Percentiles rank a stretch among this genome's conserved stretches.
Evolutionary conservation across 2,113 vertebrate genomes (phyloP).

Genomic region (Neodontobutis hainanensis): DNA sequence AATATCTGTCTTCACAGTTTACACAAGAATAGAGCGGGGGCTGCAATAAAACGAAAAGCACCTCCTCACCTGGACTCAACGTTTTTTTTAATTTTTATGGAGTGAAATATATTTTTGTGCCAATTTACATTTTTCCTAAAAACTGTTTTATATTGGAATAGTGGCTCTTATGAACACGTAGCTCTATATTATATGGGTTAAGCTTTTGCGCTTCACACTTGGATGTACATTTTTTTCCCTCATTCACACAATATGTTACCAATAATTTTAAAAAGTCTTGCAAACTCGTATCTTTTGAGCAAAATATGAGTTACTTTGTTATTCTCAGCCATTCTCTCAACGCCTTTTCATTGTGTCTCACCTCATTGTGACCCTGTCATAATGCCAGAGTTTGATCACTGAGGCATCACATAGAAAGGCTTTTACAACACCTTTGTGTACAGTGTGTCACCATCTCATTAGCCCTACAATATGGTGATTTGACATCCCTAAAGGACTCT

Average conservation of each 20-base stretch:
- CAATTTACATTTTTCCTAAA: too few relatives aligned
- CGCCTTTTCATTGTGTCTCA: constrained; percentile 38
- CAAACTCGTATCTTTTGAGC: background rate
- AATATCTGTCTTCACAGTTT: too few relatives aligned
- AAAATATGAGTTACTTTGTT: background rate
- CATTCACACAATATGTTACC: too few relatives aligned
- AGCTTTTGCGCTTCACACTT: background rate
- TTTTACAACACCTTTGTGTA: constrained; percentile 67
- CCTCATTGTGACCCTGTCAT: constrained; percentile 58
- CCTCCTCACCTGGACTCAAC: background rate
- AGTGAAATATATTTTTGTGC: background rate
- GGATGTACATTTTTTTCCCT: too few relatives aligned
- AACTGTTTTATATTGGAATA: too few relatives aligned
- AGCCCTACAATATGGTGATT: constrained; percentile 67
- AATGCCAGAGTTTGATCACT: constrained; percentile 46
- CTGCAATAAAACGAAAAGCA: too few relatives aligned
- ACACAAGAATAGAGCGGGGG: too few relatives aligned
- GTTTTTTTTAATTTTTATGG: too few relatives aligned
- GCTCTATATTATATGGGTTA: background rate
- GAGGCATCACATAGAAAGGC: constrained; percentile 44
- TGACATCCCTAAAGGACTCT: constrained; percentile 55
- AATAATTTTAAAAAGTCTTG: background rate
- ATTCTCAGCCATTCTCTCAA: background rate
- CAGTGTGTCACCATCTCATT: constrained; percentile 65
- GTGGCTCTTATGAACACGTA: too few relatives aligned